These are phyloP conservation scores for Borostomias antarcticus DNA, from an alignment of 2,797 vertebrate species.

Conservation along the genomic window DNA sequence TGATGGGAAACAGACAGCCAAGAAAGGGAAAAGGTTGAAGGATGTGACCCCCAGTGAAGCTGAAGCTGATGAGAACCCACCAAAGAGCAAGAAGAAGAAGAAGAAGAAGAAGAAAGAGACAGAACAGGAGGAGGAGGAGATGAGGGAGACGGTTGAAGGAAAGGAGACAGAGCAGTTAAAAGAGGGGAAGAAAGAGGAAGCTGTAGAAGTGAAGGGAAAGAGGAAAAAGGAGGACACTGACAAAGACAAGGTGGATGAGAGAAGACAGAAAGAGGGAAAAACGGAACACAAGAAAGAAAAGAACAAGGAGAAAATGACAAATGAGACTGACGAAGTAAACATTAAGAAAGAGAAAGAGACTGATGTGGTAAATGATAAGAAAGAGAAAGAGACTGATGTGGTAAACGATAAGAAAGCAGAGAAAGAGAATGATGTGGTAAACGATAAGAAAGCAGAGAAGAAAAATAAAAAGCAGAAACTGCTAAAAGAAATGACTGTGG, in stretches of 20 bases:
- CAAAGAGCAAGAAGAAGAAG: constrained; percentile 59
- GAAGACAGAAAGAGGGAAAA: background rate
- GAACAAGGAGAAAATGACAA: background rate
- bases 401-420: background rate
- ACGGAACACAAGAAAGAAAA: background rate
- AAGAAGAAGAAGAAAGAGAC: constrained; percentile 34
- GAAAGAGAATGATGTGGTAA: background rate
- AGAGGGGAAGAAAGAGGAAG: constrained; percentile 27
- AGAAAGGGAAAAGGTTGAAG: constrained; percentile 41
- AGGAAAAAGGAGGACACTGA: constrained; percentile 37
- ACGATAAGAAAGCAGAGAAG: background rate
- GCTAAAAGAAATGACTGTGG: background rate
- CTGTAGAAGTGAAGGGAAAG: constrained; percentile 2
- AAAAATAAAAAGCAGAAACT: constrained; percentile 21
- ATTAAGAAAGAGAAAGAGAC: background rate
- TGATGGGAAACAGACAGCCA: constrained; percentile 10
- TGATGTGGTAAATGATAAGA: background rate
- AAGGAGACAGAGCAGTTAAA: constrained; percentile 11
- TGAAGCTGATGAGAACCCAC: constrained; percentile 20
- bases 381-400: background rate
- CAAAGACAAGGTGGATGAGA: background rate
- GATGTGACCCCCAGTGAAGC: constrained; percentile 11
- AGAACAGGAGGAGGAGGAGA: constrained; percentile 11
- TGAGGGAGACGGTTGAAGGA: background rate
- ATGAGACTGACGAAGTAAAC: background rate